Conservation (phyloP, 2,113 vertebrate genomes). For the Aphyosemion australe region DNA sequence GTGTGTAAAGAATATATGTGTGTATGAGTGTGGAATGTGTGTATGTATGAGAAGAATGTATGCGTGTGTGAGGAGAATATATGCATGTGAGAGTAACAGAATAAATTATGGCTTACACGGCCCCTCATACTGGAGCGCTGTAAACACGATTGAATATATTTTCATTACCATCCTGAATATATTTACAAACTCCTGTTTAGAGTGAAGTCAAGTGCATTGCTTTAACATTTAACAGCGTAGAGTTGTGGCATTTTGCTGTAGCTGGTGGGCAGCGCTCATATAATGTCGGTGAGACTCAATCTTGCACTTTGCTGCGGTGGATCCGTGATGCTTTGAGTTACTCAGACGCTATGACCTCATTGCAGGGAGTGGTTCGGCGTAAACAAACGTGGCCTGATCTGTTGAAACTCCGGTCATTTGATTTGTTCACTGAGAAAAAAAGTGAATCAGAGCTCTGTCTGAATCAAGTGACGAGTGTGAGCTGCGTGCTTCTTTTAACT, state of each 20-base stretch:
- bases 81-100: no score
- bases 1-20: no score
- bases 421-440: constrained; percentile 12
- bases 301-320: constrained; percentile 3
- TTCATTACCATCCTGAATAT: constrained; percentile 42
- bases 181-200: constrained; percentile 5
- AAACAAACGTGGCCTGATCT: constrained; percentile 41
- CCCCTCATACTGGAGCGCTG: constrained; percentile 40
- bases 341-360: constrained; percentile 65
- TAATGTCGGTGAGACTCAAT: background rate
- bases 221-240: background rate
- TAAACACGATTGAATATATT: constrained; percentile 61
- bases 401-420: constrained; percentile 29
- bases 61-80: no score
- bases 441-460: constrained; percentile 16
- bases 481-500: constrained; percentile 39
- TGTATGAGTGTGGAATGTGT: no score
- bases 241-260: background rate
- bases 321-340: constrained; percentile 35
- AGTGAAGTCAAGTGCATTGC: background rate
- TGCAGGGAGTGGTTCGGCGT: constrained; percentile 66
- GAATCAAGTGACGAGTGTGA: constrained; percentile 2
- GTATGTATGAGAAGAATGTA: no score
- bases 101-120: no score
- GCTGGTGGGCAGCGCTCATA: background rate